Base-by-base conservation (phyloP, 2,888 invertebrate species). In the Vanessa cardui region DNA sequence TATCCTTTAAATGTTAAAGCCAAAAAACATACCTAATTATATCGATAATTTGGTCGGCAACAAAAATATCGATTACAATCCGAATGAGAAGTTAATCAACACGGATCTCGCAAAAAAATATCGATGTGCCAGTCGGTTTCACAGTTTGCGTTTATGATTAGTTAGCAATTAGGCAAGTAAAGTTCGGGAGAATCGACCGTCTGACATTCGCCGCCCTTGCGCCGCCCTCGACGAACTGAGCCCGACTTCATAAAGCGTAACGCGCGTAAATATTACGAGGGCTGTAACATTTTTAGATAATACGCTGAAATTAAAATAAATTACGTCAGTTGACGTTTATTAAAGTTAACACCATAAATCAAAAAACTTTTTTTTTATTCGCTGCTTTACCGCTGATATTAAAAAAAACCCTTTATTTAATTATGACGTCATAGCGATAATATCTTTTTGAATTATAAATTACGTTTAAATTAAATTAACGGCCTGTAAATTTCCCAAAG, bases 191-290 rank as follows among this genome's bases (percentile, higher is more conserved):
- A 85, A 83, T 80, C 84, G 86, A 84, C 87, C 83, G 85, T 80
- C 83, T 89, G 89, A 88, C 89, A 86, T 88, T 89, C 80, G 62
- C 67, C 80, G 89, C 81, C 89, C 89, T 89, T 88, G 86, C 75
- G 67, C 65, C 78, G 80, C 73, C 73, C 77, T 72, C 74, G 58
- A 26, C 64, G 62, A 67, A 63, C 66, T 70, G 69, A 74, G 65
- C 72, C 70, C 62, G 65, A 45, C 66, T 73, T 71, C 68, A 72
- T 64, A 71, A 67, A 71, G 67, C 64, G 69, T 67, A 68, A 60
- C 66, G 44, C 31, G 63, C 63, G 62, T 66, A 66, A 68, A 62
- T 66, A 60, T 66, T 71, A 58, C 47, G 54, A 56, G 64, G 69
- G 62, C 46, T 64, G 69, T 65, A 61, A 64, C 71, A 62, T 64